These are phyloP conservation scores for Siniperca undulata DNA, from an alignment of 2,797 vertebrate genomes.

Conservation along the genomic window DNA sequence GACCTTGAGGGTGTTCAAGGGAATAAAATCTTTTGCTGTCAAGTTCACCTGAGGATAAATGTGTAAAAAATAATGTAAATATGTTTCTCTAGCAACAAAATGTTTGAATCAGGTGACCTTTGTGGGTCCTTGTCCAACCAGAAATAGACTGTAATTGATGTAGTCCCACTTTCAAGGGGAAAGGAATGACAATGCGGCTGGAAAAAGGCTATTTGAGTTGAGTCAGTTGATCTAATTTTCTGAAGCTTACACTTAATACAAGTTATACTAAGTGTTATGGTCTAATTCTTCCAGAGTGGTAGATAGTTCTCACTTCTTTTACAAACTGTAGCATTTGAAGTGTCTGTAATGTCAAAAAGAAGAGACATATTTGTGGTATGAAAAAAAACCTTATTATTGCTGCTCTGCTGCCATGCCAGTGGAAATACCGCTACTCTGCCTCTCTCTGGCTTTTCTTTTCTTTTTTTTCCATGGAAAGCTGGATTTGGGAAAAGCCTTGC, in stretches of 20 bases:
- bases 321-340: slow-evolving; percentile 24
- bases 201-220: slow-evolving; percentile 4
- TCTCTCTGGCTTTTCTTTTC: not conserved
- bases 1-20: slow-evolving; percentile 6
- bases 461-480: slow-evolving; percentile 78
- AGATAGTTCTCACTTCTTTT: not conserved
- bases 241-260: slow-evolving; percentile 1
- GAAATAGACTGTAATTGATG: slow-evolving; percentile 33
- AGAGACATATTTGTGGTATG: slow-evolving; percentile 61
- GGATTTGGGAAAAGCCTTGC: slow-evolving; percentile 75
- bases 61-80: slow-evolving; percentile 2
- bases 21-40: not conserved
- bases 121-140: slow-evolving; percentile 6
- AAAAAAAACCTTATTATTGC: slow-evolving; percentile 41
- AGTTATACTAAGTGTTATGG: not conserved
- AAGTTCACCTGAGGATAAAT: slow-evolving; percentile 23
- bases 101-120: slow-evolving; percentile 33
- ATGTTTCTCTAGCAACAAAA: slow-evolving; percentile 11
- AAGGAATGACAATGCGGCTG: slow-evolving; percentile 23
- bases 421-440: slow-evolving; percentile 66
- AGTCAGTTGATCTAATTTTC: slow-evolving; percentile 13
- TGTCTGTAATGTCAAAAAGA: slow-evolving; percentile 38
- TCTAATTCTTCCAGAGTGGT: not conserved
- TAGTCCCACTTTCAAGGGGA: slow-evolving; percentile 26
- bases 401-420: slow-evolving; percentile 62